phyloP scores from a whole-genome alignment of 37 sponge, comb jelly and placozoan genomes.

The Crambe crambe region DNA sequence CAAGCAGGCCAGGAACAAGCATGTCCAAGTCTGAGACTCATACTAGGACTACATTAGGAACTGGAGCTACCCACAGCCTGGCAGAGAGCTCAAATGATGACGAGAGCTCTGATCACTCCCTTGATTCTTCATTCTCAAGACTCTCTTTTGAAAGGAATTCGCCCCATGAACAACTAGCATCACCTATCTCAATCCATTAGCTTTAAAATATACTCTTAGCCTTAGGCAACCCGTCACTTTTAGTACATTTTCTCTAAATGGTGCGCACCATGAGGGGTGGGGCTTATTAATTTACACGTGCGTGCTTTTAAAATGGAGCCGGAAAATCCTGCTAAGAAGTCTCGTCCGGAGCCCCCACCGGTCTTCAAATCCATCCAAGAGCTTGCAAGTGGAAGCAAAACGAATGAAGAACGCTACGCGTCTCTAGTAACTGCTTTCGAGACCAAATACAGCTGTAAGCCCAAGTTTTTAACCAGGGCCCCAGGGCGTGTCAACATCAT shows the following conservation, averaged over 20 bases:
- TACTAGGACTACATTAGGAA: not conserved
- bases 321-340: conserved; percentile 14
- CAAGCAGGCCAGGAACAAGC: conserved; percentile 52
- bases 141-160: conserved; percentile 43
- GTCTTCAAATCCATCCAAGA: conserved; percentile 40
- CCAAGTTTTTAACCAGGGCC: conserved; percentile 81
- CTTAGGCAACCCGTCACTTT: not conserved
- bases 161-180: conserved; percentile 9
- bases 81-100: conserved; percentile 4
- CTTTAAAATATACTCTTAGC: not conserved
- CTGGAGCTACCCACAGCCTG: not conserved
- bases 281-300: conserved; percentile 2
- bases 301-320: not conserved
- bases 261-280: not conserved
- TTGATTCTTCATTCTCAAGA: conserved; percentile 23
- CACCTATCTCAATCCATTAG: conserved; percentile 9
- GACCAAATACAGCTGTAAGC: conserved; percentile 37
- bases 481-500: conserved; percentile 99
- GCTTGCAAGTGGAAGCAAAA: conserved; percentile 48
- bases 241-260: not conserved
- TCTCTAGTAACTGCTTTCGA: conserved; percentile 43
- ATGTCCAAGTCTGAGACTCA: conserved; percentile 7
- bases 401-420: conserved; percentile 54
- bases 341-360: conserved; percentile 24
- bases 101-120: conserved; percentile 4